phyloP scores from a whole-genome alignment of 37 sponge, comb jelly and placozoan species.

The Geodia barretti region DNA sequence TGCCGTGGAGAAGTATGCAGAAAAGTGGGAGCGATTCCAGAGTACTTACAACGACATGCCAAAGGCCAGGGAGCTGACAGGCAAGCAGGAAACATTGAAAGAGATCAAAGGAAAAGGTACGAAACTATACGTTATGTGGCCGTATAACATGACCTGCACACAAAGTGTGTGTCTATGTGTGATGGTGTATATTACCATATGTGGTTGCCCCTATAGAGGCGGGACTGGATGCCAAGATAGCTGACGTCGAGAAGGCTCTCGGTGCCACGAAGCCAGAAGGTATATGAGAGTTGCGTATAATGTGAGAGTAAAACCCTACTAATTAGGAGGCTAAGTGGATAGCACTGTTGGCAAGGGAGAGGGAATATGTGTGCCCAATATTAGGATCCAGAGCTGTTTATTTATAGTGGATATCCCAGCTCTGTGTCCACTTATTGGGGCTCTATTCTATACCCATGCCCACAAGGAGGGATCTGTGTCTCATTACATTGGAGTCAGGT shows the following conservation, averaged over 20 bases:
- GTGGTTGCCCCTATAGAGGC: not conserved
- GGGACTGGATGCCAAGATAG: not conserved
- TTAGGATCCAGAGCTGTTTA: too few relatives aligned
- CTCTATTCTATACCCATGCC: too few relatives aligned
- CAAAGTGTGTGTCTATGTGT: not conserved
- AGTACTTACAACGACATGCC: conserved; percentile 34
- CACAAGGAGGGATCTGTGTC: too few relatives aligned
- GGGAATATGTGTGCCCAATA: too few relatives aligned
- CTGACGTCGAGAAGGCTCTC: not conserved
- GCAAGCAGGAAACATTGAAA: not conserved
- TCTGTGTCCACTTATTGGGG: too few relatives aligned
- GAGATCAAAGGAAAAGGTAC: not conserved
- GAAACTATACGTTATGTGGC: not conserved
- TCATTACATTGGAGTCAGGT: too few relatives aligned
- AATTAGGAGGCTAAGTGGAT: too few relatives aligned
- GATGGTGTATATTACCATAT: not conserved
- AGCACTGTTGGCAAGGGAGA: too few relatives aligned
- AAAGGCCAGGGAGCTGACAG: conserved; percentile 17
- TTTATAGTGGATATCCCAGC: too few relatives aligned
- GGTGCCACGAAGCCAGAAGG: not conserved
- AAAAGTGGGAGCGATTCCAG: conserved; percentile 30
- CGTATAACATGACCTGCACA: not conserved
- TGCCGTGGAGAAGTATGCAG: conserved; percentile 34
- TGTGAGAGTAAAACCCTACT: too few relatives aligned
- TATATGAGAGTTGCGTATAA: too few relatives aligned